Conservation (phyloP, 2,888 invertebrate species). For the Sturmia bella region DNA sequence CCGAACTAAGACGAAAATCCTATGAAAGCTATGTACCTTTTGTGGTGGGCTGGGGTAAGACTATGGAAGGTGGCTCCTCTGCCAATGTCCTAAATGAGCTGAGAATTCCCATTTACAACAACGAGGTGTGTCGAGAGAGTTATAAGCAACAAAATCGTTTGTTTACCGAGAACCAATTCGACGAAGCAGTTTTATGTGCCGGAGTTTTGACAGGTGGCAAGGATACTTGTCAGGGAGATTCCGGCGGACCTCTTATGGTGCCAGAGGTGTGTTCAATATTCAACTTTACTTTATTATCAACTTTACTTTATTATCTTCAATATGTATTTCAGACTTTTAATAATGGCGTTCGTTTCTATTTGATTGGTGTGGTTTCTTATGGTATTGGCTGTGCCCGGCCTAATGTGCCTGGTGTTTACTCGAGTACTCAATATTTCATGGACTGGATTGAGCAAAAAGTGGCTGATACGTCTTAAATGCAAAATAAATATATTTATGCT, state of each 20-base stretch:
- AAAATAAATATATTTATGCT: background rate
- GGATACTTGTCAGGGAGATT: constrained; percentile 81
- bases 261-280: constrained; percentile 74
- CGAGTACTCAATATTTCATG: constrained; percentile 84
- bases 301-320: background rate
- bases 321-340: constrained; percentile 53
- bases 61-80: constrained; percentile 84
- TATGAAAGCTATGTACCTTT: constrained; percentile 85
- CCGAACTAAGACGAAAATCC: constrained; percentile 83
- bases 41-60: constrained; percentile 86
- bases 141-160: constrained; percentile 75
- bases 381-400: constrained; percentile 86
- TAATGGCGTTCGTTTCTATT: constrained; percentile 79
- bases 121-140: constrained; percentile 83
- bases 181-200: constrained; percentile 78
- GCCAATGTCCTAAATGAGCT: constrained; percentile 86
- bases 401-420: constrained; percentile 86
- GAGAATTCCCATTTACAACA: constrained; percentile 87
- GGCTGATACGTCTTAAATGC: constrained; percentile 73
- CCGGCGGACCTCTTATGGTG: constrained; percentile 81
- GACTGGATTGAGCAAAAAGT: constrained; percentile 84
- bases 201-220: constrained; percentile 78
- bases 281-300: no score
- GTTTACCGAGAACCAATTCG: constrained; percentile 78
- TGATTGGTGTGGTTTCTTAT: constrained; percentile 87